Evolutionary conservation across 2,797 vertebrate species (phyloP), one percentile per base, ranked within the genome.

Genomic region (Adelosebastes latens): DNA sequence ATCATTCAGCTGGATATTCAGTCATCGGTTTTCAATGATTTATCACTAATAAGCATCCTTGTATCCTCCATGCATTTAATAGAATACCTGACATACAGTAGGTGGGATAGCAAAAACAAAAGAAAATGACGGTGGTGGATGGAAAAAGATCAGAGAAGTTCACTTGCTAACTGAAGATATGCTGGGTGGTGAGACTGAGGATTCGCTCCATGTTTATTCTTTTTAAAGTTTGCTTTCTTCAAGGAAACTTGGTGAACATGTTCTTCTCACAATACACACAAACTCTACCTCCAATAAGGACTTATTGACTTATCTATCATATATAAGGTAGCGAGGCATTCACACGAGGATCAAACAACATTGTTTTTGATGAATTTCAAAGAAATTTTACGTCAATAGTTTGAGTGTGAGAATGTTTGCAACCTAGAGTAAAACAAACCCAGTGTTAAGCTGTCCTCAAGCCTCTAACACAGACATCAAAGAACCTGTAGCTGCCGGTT

Each of bases 11-110:
- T 75, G 14, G 39, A 69, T 58, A 77, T 67, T 69, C 34, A 60
- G 34, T 69, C 24, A 24, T 52, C n/a, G n/a, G 2, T 79, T 42
- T 77, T 63, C 4, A 77, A 31, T 75, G 56, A 75, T 77, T 53
- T 25, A 24, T 84, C 27, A 65, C 20, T 58, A 71, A 55, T 53
- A 60, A 32, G 20, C 8, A 32, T 29, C 3, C 4, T 36, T 68
- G 24, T 27, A 8, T 46, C 24, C 16, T 72, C 27, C 52, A 53
- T 53, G 49, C 49, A 53, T 53, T 53, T 52, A 52, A 52, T 20
- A 52, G 52, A 80, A 42, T 42, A 32, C 2, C 24, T 68, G n/a
- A 27, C 52, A 49, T 29, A n/a, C 11, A 32, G 18, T 5, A 71
- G 16, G 29, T 8, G 16, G 9, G 20, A 64, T 29, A 20, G 13